Evolutionary conservation across 2,797 vertebrate genomes (phyloP), one percentile per base, ranked within the genome.

Genomic region (Arnoldichthys spilopterus): DNA sequence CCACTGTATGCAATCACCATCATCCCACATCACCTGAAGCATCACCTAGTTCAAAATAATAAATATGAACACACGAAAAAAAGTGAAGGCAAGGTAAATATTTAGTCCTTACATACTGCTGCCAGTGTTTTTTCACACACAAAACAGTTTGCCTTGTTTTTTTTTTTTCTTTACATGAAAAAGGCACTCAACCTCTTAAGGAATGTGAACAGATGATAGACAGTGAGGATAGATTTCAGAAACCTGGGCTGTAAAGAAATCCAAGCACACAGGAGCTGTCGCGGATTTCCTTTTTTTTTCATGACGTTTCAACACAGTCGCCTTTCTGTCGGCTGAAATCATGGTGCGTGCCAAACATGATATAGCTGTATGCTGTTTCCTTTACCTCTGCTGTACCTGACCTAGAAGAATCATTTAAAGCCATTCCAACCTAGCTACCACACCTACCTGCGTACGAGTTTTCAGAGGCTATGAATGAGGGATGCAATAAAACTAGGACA

Each of bases 141-240:
- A 40, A 40, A 40, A 40, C 37, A 40, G 6, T 58, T 53, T n/a
- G 53, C 70, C 59, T 61, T 32, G 11, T 64, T 74, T 51, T 74
- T 3, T 22, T 75, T 66, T 49, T 40, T 34, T n/a, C n/a, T 73
- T 68, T 74, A 51, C 18, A 67, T 72, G 61, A 78, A 70, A 76
- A 85, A 85, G 82, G 82, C 84, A 85, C 81, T 78, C 76, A 26
- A 80, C 79, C 76, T 82, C 59, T 63, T 53, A 51, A 80, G 64
- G 63, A 74, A 78, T 83, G 82, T 83, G 79, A 79, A 73, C 54
- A 64, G 54, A 83, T 76, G 69, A 61, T 70, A 53, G 5, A 75
- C 22, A 62, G 30, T 62, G 37, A 75, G 13, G 15, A 82, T 6
- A 32, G 59, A 69, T n/a, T 66, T 45, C 20, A 37, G 22, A 22